Percentiles rank a stretch among this genome's conserved stretches.
These are phyloP conservation scores for Chitala chitala DNA, from an alignment of 2,113 vertebrate genomes.

Conservation along the genomic window DNA sequence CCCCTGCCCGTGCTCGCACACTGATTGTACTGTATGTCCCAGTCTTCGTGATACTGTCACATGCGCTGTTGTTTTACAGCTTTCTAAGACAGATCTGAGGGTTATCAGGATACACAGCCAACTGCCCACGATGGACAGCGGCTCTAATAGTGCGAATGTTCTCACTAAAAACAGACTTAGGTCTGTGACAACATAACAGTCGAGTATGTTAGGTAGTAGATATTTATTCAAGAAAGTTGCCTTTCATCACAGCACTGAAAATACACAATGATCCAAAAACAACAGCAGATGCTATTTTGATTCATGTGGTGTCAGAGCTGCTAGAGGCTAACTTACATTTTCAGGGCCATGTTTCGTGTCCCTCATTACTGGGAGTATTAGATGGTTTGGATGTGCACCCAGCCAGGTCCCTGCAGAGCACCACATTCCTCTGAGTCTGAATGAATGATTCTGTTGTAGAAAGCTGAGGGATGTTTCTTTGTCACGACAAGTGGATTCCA, in stretches of 20 bases:
- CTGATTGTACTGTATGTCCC: neutral
- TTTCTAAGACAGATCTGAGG: neutral
- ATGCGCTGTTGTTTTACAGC: too few relatives aligned
- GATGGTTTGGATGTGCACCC: neutral
- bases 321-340: neutral
- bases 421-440: neutral
- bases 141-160: neutral
- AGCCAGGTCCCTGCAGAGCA: neutral
- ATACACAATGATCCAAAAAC: neutral
- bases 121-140: neutral
- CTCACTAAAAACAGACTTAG: neutral
- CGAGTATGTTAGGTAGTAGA: too few relatives aligned
- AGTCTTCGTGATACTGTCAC: neutral
- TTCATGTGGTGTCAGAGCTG: neutral
- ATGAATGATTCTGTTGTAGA: neutral
- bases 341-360: neutral
- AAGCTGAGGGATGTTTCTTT: too few relatives aligned
- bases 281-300: neutral
- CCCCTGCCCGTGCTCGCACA: too few relatives aligned
- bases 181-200: too few relatives aligned
- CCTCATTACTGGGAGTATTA: neutral
- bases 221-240: too few relatives aligned
- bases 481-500: too few relatives aligned
- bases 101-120: neutral
- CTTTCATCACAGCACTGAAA: too few relatives aligned